Conservation (phyloP, 2,888 invertebrate genomes). For the Dorcus hopei region DNA sequence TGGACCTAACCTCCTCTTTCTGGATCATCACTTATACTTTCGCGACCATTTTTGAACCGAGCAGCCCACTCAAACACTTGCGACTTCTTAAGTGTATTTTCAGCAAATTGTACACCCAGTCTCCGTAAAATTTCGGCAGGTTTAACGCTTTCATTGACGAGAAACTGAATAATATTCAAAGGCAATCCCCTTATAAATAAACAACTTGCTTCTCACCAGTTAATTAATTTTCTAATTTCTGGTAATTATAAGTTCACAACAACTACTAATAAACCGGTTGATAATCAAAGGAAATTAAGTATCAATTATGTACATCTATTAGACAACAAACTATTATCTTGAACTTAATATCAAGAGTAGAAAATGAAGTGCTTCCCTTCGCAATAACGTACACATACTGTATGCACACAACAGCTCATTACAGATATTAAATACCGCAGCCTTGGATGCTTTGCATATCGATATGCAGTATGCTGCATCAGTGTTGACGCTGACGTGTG, state of each 20-base stretch:
- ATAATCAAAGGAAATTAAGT: conserved; percentile 10
- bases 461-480: not conserved
- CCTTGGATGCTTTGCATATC: not conserved
- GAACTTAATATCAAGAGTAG: not conserved
- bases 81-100: no score
- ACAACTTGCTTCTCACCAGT: no score
- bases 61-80: no score
- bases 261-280: not conserved
- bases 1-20: no score
- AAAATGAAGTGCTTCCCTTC: not conserved
- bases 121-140: no score
- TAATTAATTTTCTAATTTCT: not conserved
- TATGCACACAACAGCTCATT: not conserved
- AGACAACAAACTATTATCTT: conserved; percentile 9
- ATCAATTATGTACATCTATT: conserved; percentile 9
- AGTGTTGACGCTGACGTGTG: not conserved
- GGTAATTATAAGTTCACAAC: not conserved
- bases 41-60: no score
- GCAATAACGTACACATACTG: not conserved
- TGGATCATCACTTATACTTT: no score
- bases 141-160: no score
- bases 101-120: no score
- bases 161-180: no score
- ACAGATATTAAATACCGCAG: not conserved
- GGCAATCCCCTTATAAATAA: no score